These are phyloP conservation scores for Neoitamus cyanurus DNA, from an alignment of 2,888 invertebrate species.

Conservation along the genomic window DNA sequence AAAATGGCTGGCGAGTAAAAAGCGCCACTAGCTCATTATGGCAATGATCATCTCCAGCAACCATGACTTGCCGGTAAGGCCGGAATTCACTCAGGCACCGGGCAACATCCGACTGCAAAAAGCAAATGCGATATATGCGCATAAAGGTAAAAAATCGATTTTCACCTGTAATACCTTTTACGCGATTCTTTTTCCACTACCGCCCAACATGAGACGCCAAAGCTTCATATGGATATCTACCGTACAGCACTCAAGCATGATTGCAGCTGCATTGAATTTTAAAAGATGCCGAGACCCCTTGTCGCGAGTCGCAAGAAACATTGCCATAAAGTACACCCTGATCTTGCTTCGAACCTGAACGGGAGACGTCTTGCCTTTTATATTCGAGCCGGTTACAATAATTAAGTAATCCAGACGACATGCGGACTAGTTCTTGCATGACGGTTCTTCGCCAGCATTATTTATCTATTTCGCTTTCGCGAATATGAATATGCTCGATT, in stretches of 20 bases:
- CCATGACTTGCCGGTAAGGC: background rate
- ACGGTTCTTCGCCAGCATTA: background rate
- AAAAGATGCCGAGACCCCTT: background rate
- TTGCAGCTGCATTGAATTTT: background rate
- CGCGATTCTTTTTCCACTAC: background rate
- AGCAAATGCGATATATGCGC: background rate
- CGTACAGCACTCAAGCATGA: background rate
- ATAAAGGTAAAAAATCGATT: background rate
- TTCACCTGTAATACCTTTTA: background rate
- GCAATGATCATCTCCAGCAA: background rate
- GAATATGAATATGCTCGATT: background rate
- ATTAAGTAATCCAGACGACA: constrained; percentile 5
- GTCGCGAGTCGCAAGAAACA: background rate
- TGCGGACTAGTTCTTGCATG: constrained; percentile 1
- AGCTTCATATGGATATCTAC: background rate
- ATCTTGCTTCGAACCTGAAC: background rate
- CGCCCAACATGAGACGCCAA: background rate
- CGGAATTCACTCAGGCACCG: background rate
- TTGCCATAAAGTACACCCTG: constrained; percentile 1
- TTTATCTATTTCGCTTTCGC: background rate
- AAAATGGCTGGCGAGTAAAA: background rate
- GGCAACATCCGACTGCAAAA: background rate
- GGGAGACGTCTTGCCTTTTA: constrained; percentile 1
- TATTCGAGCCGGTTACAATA: background rate
- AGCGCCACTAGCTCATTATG: background rate